Evolutionary conservation across 2,797 vertebrate genomes (phyloP).

Genomic region (Gorsachius magnificus): DNA sequence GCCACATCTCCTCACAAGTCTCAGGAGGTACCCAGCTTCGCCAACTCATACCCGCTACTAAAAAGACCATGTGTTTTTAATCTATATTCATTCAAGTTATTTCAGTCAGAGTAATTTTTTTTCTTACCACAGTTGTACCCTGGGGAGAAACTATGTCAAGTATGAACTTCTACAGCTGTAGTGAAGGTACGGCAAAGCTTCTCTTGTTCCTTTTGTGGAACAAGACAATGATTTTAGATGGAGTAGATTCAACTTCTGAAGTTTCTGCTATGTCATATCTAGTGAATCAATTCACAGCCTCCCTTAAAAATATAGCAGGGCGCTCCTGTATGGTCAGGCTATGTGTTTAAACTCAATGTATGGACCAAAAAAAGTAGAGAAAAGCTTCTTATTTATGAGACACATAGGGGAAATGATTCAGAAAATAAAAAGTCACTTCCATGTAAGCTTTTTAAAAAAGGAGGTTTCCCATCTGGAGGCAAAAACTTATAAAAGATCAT

Average conservation of each 20-base stretch:
- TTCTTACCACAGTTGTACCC: conserved; percentile 10
- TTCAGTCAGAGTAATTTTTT: conserved; percentile 8
- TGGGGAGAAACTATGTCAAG: conserved; percentile 45
- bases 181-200: conserved; percentile 17
- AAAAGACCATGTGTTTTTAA: conserved; percentile 37
- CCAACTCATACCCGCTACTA: background rate
- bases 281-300: background rate
- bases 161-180: conserved; percentile 33
- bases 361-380: background rate
- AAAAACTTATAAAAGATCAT: background rate
- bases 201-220: conserved; percentile 10
- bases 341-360: background rate
- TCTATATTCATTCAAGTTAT: background rate
- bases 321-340: background rate
- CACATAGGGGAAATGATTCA: background rate
- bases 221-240: background rate
- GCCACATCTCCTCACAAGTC: background rate
- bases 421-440: background rate
- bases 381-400: background rate
- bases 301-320: background rate
- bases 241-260: conserved; percentile 6
- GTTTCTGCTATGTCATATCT: background rate
- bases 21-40: background rate
- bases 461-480: background rate
- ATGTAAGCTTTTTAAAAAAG: background rate